Percentiles rank a stretch among this genome's conserved stretches.
Conservation (phyloP, 2,888 invertebrate species). For the Epinotia nisella region DNA sequence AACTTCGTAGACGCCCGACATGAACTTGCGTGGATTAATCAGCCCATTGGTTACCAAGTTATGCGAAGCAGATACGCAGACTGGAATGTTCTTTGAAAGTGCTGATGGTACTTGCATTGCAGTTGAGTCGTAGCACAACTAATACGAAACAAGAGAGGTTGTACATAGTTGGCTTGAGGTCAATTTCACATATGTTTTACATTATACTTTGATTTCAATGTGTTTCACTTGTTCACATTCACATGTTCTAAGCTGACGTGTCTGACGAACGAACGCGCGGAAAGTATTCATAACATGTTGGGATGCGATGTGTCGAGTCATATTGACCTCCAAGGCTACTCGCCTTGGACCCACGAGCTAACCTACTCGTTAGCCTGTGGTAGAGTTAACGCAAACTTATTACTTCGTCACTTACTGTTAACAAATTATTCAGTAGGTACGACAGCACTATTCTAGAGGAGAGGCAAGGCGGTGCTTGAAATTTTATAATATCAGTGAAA, state of each 20-base stretch:
- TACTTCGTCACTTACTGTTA: no score
- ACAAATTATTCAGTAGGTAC: no score
- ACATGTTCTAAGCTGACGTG: not conserved
- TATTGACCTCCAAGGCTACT: not conserved
- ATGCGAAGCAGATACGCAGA: not conserved
- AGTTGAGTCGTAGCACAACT: no score
- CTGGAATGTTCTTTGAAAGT: conserved; percentile 1
- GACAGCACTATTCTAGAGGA: no score
- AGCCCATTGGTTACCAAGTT: conserved; percentile 4
- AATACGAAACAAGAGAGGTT: not conserved
- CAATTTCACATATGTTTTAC: not conserved
- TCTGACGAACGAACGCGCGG: not conserved
- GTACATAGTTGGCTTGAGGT: not conserved
- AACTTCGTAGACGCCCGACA: conserved; percentile 3
- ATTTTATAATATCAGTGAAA: no score
- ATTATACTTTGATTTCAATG: not conserved
- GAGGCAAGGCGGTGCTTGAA: no score
- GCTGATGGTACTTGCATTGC: not conserved
- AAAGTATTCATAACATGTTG: not conserved
- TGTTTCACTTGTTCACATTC: not conserved
- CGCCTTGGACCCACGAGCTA: no score
- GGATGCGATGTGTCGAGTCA: not conserved
- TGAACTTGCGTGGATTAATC: not conserved
- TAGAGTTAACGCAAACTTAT: no score
- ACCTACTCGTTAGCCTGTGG: no score